These are phyloP conservation scores for Ectemnius cavifrons DNA, from an alignment of 2,888 invertebrate genomes.

Conservation along the genomic window DNA sequence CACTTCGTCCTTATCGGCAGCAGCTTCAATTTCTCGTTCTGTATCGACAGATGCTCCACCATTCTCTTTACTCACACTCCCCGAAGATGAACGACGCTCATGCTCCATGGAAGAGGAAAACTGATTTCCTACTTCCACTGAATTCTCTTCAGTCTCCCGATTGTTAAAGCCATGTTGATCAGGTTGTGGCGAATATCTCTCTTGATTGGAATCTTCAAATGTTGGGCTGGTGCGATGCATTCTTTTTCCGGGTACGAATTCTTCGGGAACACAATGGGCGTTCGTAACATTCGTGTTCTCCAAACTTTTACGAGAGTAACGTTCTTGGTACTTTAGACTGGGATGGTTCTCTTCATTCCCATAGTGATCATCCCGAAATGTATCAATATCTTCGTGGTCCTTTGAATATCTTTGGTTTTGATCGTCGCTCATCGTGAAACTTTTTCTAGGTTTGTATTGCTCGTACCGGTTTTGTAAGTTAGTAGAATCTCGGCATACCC, in stretches of 20 bases:
- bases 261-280: conserved; percentile 7
- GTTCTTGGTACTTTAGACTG: conserved; percentile 49
- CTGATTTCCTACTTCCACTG: background rate
- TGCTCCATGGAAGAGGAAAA: background rate
- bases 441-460: background rate
- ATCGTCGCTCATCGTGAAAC: conserved; percentile 20
- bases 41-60: too few relatives aligned
- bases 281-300: conserved; percentile 63
- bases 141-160: conserved; percentile 3
- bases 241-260: background rate
- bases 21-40: too few relatives aligned
- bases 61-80: too few relatives aligned
- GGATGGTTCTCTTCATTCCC: conserved; percentile 7
- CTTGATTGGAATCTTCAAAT: background rate
- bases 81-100: too few relatives aligned
- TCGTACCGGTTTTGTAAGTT: conserved; percentile 16
- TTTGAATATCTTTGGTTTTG: background rate
- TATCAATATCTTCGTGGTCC: background rate
- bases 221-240: background rate
- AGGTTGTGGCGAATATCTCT: background rate
- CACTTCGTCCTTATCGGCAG: background rate
- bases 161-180: background rate
- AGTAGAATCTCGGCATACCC: conserved; percentile 30
- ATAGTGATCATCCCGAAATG: background rate
- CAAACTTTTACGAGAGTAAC: conserved; percentile 62